Conservation (phyloP, 2,113 vertebrate genomes). For the Fukomys damarensis region DNA sequence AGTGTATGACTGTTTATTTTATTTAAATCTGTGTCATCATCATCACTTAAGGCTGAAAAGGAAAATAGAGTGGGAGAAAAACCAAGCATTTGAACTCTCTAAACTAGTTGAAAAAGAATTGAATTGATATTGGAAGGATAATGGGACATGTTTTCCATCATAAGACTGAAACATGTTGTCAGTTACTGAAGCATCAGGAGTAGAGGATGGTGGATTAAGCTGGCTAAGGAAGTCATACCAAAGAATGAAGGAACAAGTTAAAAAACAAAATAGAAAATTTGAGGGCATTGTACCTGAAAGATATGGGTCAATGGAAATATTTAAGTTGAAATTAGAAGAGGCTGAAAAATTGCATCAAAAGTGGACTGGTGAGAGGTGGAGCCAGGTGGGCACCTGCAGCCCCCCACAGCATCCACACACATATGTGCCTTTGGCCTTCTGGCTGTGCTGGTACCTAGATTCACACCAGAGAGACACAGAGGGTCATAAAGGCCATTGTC, state of each 20-base stretch:
- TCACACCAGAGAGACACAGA: too few species aligned
- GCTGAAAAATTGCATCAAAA: slow-evolving; percentile 87
- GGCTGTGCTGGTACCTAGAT: too few species aligned
- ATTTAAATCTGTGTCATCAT: slow-evolving; percentile 92
- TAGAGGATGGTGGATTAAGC: slow-evolving; percentile 95
- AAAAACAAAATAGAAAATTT: slow-evolving; percentile 92
- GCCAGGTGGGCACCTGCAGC: too few species aligned
- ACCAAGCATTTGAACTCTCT: slow-evolving; percentile 89
- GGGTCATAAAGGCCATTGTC: too few species aligned
- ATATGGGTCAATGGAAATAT: slow-evolving; percentile 96
- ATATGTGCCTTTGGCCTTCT: too few species aligned
- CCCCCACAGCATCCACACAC: too few species aligned
- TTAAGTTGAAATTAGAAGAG: slow-evolving; percentile 92
- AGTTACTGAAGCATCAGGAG: slow-evolving; percentile 82
- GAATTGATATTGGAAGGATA: too few species aligned
- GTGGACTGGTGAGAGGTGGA: too few species aligned
- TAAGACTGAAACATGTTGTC: too few species aligned
- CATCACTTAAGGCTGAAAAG: slow-evolving; percentile 91
- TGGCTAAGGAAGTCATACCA: slow-evolving; percentile 95
- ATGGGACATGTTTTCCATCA: too few species aligned
- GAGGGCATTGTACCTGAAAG: slow-evolving; percentile 93
- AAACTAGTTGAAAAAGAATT: too few species aligned
- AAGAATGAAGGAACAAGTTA: slow-evolving; percentile 97
- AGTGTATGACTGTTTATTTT: slow-evolving; percentile 99
- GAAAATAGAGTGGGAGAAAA: slow-evolving; percentile 90